These are phyloP conservation scores for Scomber colias DNA, from an alignment of 2,113 vertebrate species.

Conservation along the genomic window DNA sequence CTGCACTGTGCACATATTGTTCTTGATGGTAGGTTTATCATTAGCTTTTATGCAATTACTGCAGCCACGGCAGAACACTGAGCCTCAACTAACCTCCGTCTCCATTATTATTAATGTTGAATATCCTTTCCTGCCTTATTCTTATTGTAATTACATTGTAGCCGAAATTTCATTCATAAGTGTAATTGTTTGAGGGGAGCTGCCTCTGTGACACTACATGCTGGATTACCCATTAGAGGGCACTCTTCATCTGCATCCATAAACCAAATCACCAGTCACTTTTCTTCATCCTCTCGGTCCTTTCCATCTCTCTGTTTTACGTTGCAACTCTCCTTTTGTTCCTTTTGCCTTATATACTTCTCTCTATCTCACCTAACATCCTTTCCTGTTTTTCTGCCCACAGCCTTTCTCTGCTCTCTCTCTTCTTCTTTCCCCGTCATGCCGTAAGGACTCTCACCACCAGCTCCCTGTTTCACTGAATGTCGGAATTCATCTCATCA, in stretches of 20 bases:
- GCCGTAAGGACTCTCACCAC: conserved; percentile 37
- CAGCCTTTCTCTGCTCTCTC: not conserved
- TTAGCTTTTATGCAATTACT: conserved; percentile 36
- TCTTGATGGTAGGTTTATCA: conserved; percentile 28
- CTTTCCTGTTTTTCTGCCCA: not conserved
- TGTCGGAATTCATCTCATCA: conserved; percentile 68
- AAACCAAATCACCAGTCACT: conserved; percentile 3
- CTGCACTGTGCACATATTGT: not conserved
- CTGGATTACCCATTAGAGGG: conserved; percentile 61
- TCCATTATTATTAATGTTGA: conserved; percentile 29
- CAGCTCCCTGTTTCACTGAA: conserved; percentile 44
- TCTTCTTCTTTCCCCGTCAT: not conserved
- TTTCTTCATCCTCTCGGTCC: not conserved
- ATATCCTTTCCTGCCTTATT: conserved; percentile 10
- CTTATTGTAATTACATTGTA: conserved; percentile 23
- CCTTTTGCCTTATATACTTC: not conserved
- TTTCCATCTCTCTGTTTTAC: not conserved
- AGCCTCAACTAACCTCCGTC: not conserved
- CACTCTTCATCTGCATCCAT: conserved; percentile 52
- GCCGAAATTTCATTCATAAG: conserved; percentile 26
- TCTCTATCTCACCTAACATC: conserved; percentile 8
- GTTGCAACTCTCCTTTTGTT: conserved; percentile 5
- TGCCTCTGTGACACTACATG: not conserved
- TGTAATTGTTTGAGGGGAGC: not conserved
- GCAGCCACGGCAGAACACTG: conserved; percentile 14